Conservation (phyloP, 2,113 vertebrate genomes). For the Tamias sibiricus region DNA sequence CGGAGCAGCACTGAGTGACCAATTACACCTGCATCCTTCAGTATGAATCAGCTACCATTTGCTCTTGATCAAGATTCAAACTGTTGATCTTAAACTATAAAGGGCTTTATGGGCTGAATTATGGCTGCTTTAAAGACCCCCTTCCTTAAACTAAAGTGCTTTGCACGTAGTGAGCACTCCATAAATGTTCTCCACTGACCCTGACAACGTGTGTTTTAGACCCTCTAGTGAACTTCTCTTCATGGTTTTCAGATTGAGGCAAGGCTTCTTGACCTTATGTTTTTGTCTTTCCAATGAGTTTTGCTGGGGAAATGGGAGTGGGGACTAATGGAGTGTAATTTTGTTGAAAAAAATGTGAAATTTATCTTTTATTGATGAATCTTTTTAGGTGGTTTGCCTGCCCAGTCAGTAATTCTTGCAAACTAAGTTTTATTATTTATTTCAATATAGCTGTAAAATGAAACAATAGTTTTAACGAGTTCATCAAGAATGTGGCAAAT, state of each 20-base stretch:
- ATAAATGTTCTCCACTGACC: slow-evolving; percentile 48
- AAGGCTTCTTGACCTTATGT: neutral
- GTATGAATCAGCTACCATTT: slow-evolving; percentile 23
- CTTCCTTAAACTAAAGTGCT: slow-evolving; percentile 65
- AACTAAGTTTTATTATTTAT: neutral
- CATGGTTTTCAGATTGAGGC: slow-evolving; percentile 18
- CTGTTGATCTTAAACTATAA: slow-evolving; percentile 70
- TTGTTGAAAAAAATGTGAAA: neutral
- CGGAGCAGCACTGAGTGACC: slow-evolving; percentile 2
- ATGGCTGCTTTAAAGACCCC: slow-evolving; percentile 60
- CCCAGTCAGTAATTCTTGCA: neutral
- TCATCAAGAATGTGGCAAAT: slow-evolving; percentile 16
- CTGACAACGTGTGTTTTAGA: neutral
- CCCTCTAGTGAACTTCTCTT: slow-evolving; percentile 46
- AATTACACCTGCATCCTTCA: slow-evolving; percentile 22
- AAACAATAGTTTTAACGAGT: slow-evolving; percentile 48
- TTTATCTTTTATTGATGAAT: slow-evolving; percentile 14
- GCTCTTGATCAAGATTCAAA: slow-evolving; percentile 56
- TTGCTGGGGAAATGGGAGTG: neutral
- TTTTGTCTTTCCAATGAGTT: slow-evolving; percentile 35
- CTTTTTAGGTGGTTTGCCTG: slow-evolving; percentile 38
- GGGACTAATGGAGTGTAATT: neutral
- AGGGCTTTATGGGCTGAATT: slow-evolving; percentile 65
- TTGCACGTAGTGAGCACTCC: slow-evolving; percentile 63
- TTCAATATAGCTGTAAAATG: neutral